Conservation (phyloP, 2,797 vertebrate species). For the Neopelma chrysocephalum region DNA sequence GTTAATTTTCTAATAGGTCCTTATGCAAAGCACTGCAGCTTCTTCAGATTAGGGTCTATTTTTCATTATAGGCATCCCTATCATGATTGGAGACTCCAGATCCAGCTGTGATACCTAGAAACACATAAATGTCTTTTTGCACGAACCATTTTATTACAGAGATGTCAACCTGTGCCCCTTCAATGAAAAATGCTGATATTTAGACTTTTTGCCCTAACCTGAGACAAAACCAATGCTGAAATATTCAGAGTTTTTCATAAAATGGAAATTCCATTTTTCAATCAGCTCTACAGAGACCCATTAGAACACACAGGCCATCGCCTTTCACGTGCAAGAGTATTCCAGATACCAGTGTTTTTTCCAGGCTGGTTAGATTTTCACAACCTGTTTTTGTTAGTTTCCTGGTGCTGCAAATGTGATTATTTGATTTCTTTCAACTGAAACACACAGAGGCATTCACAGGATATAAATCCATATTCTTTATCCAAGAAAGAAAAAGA, state of each 20-base stretch:
- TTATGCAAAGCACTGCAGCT: background rate
- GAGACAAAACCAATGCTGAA: background rate
- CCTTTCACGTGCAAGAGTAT: background rate
- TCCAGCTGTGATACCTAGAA: background rate
- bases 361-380: background rate
- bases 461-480: background rate
- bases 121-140: background rate
- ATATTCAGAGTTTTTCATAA: background rate
- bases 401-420: background rate
- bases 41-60: background rate
- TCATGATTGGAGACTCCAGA: background rate
- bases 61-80: background rate
- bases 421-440: conserved; percentile 9
- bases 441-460: background rate
- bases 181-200: background rate
- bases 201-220: background rate
- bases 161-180: background rate
- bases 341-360: background rate
- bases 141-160: background rate
- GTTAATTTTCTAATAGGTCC: background rate
- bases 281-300: background rate
- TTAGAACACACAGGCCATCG: background rate
- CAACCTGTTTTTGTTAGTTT: background rate
- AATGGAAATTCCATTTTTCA: background rate
- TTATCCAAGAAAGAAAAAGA: background rate